These are phyloP conservation scores for Triops cancriformis DNA, from an alignment of 1,140 invertebrate genomes.

Conservation along the genomic window DNA sequence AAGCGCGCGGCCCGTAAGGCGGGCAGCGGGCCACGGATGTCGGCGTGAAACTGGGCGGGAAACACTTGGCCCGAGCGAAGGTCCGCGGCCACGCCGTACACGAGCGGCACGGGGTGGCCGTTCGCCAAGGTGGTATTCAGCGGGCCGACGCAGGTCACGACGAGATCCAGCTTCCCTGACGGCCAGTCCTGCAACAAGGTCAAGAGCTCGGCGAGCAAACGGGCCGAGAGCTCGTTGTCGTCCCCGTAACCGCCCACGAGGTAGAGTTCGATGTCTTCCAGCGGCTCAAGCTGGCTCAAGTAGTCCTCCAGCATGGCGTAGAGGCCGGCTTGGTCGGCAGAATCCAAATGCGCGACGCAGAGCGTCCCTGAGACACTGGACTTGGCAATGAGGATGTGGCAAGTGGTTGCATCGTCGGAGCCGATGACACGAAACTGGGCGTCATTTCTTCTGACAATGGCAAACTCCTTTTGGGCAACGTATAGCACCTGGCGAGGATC, in stretches of 20 bases:
- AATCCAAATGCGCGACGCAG: slow-evolving; percentile 33
- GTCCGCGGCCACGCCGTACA: slow-evolving; percentile 31
- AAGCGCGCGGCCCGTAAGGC: slow-evolving; percentile 30
- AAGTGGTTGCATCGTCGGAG: slow-evolving; percentile 33
- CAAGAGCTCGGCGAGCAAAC: slow-evolving; percentile 30
- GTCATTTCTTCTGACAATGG: slow-evolving; percentile 29
- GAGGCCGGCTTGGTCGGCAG: slow-evolving; percentile 29
- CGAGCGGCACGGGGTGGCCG: slow-evolving; percentile 27
- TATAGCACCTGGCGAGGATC: slow-evolving; percentile 28
- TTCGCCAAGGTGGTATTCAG: slow-evolving; percentile 28
- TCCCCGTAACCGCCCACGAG: slow-evolving; percentile 31
- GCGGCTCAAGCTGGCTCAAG: slow-evolving; percentile 20
- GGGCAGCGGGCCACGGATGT: slow-evolving; percentile 28
- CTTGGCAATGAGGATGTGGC: slow-evolving; percentile 31
- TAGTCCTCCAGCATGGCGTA: slow-evolving; percentile 27
- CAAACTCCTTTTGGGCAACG: slow-evolving; percentile 32
- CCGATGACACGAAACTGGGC: slow-evolving; percentile 29
- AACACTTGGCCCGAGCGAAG: slow-evolving; percentile 23
- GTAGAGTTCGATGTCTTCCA: slow-evolving; percentile 29
- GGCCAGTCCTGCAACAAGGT: slow-evolving; percentile 27
- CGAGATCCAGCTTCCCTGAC: slow-evolving; percentile 26
- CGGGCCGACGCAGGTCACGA: slow-evolving; percentile 28
- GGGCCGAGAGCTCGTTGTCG: slow-evolving; percentile 28
- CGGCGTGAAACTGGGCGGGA: slow-evolving; percentile 30
- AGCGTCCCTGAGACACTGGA: slow-evolving; percentile 26